Base-by-base conservation (phyloP, 1,140 invertebrate species). In the Aphelinus atriplicis region DNA sequence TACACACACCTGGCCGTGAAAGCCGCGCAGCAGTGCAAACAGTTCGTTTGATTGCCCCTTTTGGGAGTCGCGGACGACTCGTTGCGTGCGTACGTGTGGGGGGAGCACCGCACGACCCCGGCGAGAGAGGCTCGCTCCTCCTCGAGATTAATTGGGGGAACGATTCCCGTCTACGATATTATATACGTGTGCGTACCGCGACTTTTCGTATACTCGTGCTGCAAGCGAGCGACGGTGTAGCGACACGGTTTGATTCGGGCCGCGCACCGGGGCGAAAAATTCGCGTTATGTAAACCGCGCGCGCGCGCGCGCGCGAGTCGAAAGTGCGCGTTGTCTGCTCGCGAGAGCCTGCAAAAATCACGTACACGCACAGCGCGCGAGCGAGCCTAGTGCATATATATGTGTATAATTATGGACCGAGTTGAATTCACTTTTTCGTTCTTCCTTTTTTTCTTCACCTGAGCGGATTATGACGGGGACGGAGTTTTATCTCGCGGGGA, bases 201-300 rank as follows among this genome's bases (percentile, higher is more conserved):
- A 66, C 7, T 73, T 55, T 67, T 48, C 72, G 48, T 73, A 62
- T 43, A n/a, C 4, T 10, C 55, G 55, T 55, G n/a, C 26, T 26
- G 42, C 9, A 5, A 9, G 58, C 7, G 26, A 3, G 57, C 26
- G 57, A 7, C 7, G 7, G 5, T 47, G 55, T 42, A 7, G 62
- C 48, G 42, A 53, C 4, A 53, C 51, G 51, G 9, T 71, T 71
- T 56, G 70, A 71, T 71, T 64, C 26, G 26, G 26, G 26, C 26
- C 26, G 26, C 26, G 9, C 51, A 62, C 26, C 63, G 48, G 46
- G 55, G 7, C 55, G 65, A 9, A 64, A 73, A 73, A 73, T 73
- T 67, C 42, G n/a, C 50, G 71, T 73, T 73, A 67, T 62, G 71
- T 67, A 73, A 73, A 66, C 42, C 58, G 62, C 62, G 0, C 10